Conservation (phyloP, 2,888 invertebrate species). For the Drosophila nigritarsus region DNA sequence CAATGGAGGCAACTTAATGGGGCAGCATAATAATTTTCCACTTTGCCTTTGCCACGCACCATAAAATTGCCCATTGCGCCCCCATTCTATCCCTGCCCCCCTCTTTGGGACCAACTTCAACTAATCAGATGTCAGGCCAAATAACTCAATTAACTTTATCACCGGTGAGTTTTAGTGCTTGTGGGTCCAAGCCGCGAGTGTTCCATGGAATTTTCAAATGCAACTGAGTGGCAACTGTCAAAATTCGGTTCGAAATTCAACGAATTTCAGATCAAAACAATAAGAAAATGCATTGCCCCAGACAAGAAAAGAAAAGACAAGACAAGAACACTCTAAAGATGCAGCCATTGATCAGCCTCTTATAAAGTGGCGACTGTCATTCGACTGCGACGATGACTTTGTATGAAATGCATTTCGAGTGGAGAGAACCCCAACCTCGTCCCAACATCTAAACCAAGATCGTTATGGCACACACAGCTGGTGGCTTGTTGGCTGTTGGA, state of each 20-base stretch:
- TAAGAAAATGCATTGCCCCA: conserved; percentile 79
- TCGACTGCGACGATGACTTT: conserved; percentile 72
- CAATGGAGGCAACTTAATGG: conserved; percentile 73
- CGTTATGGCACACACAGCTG: conserved; percentile 64
- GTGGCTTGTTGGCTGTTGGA: conserved; percentile 34
- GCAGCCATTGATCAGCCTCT: conserved; percentile 79
- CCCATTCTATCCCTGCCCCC: background rate
- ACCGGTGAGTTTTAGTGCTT: conserved; percentile 16
- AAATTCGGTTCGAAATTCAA: conserved; percentile 76
- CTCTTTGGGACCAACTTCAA: conserved; percentile 50
- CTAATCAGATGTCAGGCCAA: conserved; percentile 78
- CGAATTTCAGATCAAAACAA: conserved; percentile 82
- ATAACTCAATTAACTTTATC: conserved; percentile 82
- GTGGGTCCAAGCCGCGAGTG: conserved; percentile 21
- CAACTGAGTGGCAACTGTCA: conserved; percentile 78
- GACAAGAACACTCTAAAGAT: conserved; percentile 52
- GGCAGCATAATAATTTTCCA: conserved; percentile 77
- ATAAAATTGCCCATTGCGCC: conserved; percentile 48
- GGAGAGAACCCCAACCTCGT: conserved; percentile 40
- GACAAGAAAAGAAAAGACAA: conserved; percentile 43
- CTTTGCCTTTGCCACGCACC: conserved; percentile 68
- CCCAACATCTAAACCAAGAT: conserved; percentile 36
- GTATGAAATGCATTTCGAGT: conserved; percentile 76
- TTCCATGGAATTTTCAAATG: conserved; percentile 74
- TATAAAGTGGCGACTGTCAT: conserved; percentile 80